Conservation (phyloP, 2,888 invertebrate genomes). For the Eristalis arbustorum region DNA sequence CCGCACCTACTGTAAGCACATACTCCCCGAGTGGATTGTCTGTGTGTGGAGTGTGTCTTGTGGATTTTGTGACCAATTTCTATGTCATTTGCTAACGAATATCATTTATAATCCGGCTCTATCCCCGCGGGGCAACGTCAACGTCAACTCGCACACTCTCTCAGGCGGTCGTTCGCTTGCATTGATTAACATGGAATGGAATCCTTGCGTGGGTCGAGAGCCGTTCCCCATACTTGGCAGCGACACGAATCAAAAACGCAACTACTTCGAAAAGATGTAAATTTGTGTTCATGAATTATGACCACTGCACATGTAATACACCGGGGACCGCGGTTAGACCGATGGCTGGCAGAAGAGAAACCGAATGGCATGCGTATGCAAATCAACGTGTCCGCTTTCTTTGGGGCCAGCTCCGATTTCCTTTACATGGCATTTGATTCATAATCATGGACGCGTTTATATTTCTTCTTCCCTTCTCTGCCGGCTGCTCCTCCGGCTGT, state of each 20-base stretch:
- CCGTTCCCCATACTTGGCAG: conserved; percentile 64
- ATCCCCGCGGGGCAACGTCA: not conserved
- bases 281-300: conserved; percentile 70
- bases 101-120: conserved; percentile 68
- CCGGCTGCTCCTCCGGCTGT: not conserved
- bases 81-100: conserved; percentile 68
- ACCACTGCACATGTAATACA: conserved; percentile 68
- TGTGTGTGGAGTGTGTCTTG: not conserved
- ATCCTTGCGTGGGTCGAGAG: conserved; percentile 64
- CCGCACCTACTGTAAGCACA: conserved; percentile 33
- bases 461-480: conserved; percentile 34
- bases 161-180: conserved; percentile 34
- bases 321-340: conserved; percentile 4
- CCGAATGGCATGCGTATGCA: conserved; percentile 63
- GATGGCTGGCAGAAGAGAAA: conserved; percentile 15
- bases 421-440: conserved; percentile 70
- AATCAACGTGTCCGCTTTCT: conserved; percentile 57
- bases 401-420: conserved; percentile 66
- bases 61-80: conserved; percentile 63
- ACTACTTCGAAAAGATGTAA: conserved; percentile 64
- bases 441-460: conserved; percentile 69
- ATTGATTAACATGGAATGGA: conserved; percentile 66
- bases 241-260: conserved; percentile 66
- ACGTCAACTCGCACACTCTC: conserved; percentile 45
- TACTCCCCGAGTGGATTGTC: not conserved